These are phyloP conservation scores for Zoanthus sociatus DNA, from an alignment of 92 coral and sea anemone species.

Conservation along the genomic window DNA sequence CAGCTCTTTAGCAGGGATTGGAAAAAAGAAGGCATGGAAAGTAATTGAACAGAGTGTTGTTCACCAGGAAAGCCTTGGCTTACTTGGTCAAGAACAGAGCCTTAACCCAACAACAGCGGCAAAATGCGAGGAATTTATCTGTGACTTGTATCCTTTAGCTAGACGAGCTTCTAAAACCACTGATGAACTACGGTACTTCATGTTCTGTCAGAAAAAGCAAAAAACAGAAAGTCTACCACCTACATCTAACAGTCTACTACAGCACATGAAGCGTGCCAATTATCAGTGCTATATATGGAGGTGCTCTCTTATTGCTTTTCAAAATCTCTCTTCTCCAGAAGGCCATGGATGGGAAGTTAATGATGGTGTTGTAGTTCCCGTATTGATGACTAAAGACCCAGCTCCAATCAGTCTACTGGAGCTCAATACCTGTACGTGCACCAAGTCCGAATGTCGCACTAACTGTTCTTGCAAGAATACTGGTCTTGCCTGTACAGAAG, in stretches of 20 bases:
- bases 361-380: constrained; percentile 34
- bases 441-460: background rate
- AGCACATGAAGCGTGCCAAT: constrained; percentile 63
- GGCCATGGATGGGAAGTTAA: constrained; percentile 61
- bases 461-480: constrained; percentile 7
- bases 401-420: constrained; percentile 67
- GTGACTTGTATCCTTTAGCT: constrained; percentile 5
- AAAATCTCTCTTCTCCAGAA: constrained; percentile 56
- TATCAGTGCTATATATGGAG: constrained; percentile 70
- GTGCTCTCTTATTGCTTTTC: constrained; percentile 28
- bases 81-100: constrained; percentile 9
- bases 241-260: constrained; percentile 56
- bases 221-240: constrained; percentile 70
- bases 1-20: constrained; percentile 21
- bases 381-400: constrained; percentile 71
- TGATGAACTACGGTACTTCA: constrained; percentile 59
- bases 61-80: background rate
- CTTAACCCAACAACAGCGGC: background rate
- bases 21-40: constrained; percentile 22
- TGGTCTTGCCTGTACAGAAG: background rate
- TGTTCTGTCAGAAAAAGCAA: constrained; percentile 68
- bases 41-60: background rate
- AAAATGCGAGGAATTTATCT: constrained; percentile 58
- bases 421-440: constrained; percentile 63
- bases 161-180: constrained; percentile 31